Conservation (phyloP, 2,113 vertebrate genomes). For the Podocnemis expansa region DNA sequence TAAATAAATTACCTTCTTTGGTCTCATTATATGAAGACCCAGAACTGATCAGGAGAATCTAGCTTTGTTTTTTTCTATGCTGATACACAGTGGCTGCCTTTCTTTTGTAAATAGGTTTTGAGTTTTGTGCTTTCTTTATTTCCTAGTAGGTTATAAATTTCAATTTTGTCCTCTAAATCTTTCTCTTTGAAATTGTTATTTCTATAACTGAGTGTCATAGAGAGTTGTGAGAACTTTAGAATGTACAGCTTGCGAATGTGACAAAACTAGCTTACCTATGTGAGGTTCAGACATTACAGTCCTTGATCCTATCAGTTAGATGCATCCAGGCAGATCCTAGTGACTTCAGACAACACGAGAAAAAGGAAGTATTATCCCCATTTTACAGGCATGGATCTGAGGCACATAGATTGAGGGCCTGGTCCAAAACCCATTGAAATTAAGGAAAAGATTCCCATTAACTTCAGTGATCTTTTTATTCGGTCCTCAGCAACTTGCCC, state of each 20-base stretch:
- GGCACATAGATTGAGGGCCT: not conserved
- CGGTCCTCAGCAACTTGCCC: not conserved
- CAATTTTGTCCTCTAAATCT: not conserved
- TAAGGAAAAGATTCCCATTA: not conserved
- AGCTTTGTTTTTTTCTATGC: not conserved
- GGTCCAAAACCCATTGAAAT: not conserved
- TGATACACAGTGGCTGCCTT: not conserved
- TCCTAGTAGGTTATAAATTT: not conserved
- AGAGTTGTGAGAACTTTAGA: not conserved
- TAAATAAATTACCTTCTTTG: not conserved
- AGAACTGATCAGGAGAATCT: not conserved
- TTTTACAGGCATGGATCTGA: not conserved
- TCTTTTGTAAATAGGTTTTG: not conserved
- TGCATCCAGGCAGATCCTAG: accelerated
- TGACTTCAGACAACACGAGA: not conserved
- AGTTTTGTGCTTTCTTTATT: not conserved
- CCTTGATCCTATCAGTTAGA: not conserved
- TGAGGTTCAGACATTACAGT: accelerated
- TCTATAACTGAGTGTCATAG: not conserved
- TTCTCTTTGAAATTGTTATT: not conserved
- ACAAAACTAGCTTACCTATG: too few species aligned
- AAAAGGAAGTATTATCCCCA: not conserved
- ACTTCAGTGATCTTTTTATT: not conserved
- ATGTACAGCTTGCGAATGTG: not conserved
- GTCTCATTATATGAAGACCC: not conserved